Percentiles rank a stretch among this genome's conserved stretches.
These are phyloP conservation scores for Ploceus nigricollis DNA, from an alignment of 2,113 vertebrate species.

Conservation along the genomic window DNA sequence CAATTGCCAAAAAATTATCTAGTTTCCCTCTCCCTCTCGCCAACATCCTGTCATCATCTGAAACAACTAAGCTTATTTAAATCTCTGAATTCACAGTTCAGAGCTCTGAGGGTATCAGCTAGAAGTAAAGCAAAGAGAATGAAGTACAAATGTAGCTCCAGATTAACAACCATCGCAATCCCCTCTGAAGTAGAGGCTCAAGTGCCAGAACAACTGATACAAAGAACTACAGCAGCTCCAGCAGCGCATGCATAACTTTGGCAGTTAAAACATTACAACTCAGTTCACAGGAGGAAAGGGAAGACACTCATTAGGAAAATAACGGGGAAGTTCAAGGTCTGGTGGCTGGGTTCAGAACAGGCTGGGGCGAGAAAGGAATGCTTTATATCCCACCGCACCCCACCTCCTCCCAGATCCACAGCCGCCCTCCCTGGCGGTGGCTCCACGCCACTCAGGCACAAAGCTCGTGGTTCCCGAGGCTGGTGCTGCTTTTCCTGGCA, in stretches of 20 bases:
- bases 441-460: background rate
- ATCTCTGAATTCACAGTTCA: background rate
- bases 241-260: background rate
- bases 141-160: background rate
- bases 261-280: background rate
- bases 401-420: background rate
- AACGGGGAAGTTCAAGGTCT: background rate
- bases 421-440: accelerated
- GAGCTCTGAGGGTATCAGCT: background rate
- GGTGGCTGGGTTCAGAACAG: background rate
- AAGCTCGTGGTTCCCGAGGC: accelerated
- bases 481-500: slow-evolving; percentile 6
- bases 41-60: slow-evolving; percentile 44
- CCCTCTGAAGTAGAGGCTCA: background rate
- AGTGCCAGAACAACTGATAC: background rate
- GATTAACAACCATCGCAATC: background rate
- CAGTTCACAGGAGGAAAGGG: background rate
- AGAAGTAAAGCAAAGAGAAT: background rate
- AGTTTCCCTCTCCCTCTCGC: background rate
- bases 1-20: slow-evolving; percentile 20
- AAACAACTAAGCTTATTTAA: slow-evolving; percentile 20
- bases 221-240: background rate
- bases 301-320: slow-evolving; percentile 29
- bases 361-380: background rate
- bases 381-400: background rate